Conservation (phyloP, 2,113 vertebrate genomes). For the Mobula hypostoma region DNA sequence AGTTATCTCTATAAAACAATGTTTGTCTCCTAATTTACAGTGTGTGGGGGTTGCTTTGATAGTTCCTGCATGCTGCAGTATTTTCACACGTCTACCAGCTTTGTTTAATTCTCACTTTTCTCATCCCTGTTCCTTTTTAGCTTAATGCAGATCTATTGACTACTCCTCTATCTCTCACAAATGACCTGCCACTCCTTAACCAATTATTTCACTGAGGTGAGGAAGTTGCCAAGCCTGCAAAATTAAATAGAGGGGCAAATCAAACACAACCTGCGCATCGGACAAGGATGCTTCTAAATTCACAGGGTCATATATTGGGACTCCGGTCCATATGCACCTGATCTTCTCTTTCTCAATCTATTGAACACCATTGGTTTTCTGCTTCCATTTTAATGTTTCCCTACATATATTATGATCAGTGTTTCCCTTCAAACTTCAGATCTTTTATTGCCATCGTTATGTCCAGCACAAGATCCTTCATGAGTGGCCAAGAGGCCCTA, state of each 20-base stretch:
- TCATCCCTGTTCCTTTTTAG: neutral
- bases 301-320: neutral
- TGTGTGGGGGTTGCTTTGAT: neutral
- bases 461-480: too few relatives aligned
- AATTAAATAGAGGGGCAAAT: neutral
- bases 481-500: too few relatives aligned
- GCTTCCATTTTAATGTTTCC: too few relatives aligned
- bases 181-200: neutral
- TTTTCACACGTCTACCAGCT: neutral
- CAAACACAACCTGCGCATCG: neutral
- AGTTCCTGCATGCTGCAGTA: neutral
- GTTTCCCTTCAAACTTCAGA: too few relatives aligned
- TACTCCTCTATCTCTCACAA: neutral
- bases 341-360: neutral
- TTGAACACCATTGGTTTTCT: too few relatives aligned
- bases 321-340: neutral
- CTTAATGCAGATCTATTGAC: too few relatives aligned
- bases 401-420: too few relatives aligned
- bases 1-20: too few relatives aligned
- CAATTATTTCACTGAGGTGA: neutral
- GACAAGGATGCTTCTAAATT: neutral
- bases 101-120: neutral
- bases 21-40: neutral
- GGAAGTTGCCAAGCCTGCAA: neutral
- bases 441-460: too few relatives aligned